A percentile compares a stretch with the other conserved stretches of the same genome.
Conservation (phyloP, 2,113 vertebrate genomes). For the Eudorcas thomsonii region DNA sequence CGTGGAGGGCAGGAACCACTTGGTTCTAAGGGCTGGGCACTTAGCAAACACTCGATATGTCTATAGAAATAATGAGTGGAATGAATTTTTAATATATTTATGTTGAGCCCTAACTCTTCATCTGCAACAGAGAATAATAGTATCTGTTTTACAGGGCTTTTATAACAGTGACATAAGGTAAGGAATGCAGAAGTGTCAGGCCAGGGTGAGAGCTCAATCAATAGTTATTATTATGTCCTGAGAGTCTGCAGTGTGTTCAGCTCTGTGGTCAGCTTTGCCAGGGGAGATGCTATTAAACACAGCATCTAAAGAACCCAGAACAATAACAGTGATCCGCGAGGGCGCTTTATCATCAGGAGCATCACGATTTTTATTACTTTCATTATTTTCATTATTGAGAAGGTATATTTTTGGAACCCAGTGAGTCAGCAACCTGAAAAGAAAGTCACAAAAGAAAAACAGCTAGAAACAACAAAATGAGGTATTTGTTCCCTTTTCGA, state of each 20-base stretch:
- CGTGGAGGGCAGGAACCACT: not conserved
- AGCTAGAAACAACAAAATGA: conserved; percentile 3
- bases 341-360: not conserved
- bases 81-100: conserved; percentile 14
- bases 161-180: not conserved
- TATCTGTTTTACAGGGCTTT: not conserved
- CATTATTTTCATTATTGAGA: not conserved
- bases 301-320: not conserved
- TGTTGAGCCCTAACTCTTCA: not conserved
- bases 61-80: not conserved
- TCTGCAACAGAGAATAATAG: not conserved
- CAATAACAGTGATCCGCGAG: not conserved
- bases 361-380: not conserved
- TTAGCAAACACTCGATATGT: not conserved
- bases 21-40: not conserved
- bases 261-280: not conserved
- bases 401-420: not conserved
- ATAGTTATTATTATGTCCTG: not conserved
- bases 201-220: not conserved
- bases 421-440: conserved; percentile 6
- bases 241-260: not conserved
- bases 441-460: conserved; percentile 11
- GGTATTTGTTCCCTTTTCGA: not conserved
- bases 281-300: not conserved
- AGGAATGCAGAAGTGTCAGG: not conserved